These are phyloP conservation scores for Leptinotarsa haldemani DNA, from an alignment of 2,888 invertebrate genomes.

Conservation along the genomic window DNA sequence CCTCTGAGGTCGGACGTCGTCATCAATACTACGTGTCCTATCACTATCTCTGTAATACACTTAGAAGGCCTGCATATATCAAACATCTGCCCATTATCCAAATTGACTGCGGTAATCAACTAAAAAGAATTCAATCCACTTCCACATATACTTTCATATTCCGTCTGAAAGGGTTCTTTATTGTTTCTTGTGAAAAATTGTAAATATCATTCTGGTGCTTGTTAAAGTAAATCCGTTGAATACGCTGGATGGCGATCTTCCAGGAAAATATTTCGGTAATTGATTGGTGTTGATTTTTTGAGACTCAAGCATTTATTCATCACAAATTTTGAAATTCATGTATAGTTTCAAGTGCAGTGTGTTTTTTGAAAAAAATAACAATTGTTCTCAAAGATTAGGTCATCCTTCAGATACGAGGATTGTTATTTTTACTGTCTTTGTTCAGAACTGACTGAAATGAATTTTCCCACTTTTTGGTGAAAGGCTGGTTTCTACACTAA, in stretches of 20 bases:
- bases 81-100: constrained; percentile 67
- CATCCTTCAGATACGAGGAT: too few relatives aligned
- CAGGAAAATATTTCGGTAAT: not conserved
- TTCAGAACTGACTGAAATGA: too few relatives aligned
- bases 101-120: constrained; percentile 66
- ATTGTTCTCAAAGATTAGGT: too few relatives aligned
- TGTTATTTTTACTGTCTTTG: too few relatives aligned
- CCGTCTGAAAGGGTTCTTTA: constrained; percentile 55
- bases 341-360: too few relatives aligned
- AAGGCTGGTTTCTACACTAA: too few relatives aligned
- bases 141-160: constrained; percentile 60
- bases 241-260: not conserved
- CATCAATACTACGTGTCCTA: constrained; percentile 63
- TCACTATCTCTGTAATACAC: constrained; percentile 64
- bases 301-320: too few relatives aligned
- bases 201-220: constrained; percentile 20
- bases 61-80: constrained; percentile 64
- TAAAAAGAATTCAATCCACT: constrained; percentile 65
- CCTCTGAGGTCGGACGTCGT: constrained; percentile 46
- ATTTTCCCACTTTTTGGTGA: too few relatives aligned
- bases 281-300: not conserved
- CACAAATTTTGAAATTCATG: too few relatives aligned
- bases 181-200: constrained; percentile 43
- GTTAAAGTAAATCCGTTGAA: not conserved
- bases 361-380: too few relatives aligned